A percentile compares a stretch with the other conserved stretches of the same genome.
phyloP scores from a whole-genome alignment of 1,140 invertebrate species.

The Octopus sinensis region DNA sequence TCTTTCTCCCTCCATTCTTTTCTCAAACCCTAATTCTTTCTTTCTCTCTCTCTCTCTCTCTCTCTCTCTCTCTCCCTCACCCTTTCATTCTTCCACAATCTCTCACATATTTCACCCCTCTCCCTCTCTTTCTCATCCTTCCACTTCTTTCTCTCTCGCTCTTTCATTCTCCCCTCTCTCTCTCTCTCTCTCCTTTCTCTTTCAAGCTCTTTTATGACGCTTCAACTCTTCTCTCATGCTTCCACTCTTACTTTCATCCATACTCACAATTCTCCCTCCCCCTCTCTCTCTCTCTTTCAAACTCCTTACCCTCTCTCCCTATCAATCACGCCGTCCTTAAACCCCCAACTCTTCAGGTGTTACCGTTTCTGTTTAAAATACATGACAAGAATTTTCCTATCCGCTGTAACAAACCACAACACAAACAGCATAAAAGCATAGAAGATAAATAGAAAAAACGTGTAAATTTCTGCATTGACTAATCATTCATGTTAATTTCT shows the following conservation, averaged over 20 bases:
- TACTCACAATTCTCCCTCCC: not conserved
- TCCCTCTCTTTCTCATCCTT: too few relatives aligned
- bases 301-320: not conserved
- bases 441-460: too few relatives aligned
- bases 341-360: too few relatives aligned
- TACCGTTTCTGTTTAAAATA: too few relatives aligned
- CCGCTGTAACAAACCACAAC: too few relatives aligned
- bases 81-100: conserved; percentile 16
- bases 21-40: not conserved
- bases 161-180: not conserved
- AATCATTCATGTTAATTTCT: too few relatives aligned
- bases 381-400: too few relatives aligned
- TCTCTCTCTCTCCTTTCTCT: not conserved
- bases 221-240: not conserved
- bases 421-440: too few relatives aligned
- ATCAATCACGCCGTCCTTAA: not conserved
- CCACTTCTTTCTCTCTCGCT: not conserved
- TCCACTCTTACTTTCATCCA: not conserved
- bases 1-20: too few relatives aligned
- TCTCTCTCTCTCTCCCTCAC: conserved; percentile 15
- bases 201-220: conserved; percentile 9
- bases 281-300: not conserved
- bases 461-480: too few relatives aligned
- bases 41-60: not conserved
- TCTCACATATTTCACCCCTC: not conserved